phyloP scores from a whole-genome alignment of 2,113 vertebrate species.

The Gila orcuttii region DNA sequence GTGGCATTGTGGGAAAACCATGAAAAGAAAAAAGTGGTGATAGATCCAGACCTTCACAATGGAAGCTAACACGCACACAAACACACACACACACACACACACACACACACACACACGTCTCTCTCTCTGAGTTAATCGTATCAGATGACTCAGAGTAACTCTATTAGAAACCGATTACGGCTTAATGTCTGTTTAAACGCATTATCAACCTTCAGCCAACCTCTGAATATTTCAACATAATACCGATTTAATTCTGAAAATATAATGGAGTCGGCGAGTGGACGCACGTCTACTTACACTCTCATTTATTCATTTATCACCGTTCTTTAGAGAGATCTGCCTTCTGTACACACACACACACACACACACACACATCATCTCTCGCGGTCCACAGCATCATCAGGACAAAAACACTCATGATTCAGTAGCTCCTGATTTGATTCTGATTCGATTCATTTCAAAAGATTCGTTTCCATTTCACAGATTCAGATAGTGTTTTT shows the following conservation, averaged over 20 bases:
- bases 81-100: conserved; percentile 31
- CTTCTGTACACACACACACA: not conserved
- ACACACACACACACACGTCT: conserved; percentile 15
- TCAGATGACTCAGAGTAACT: conserved; percentile 88
- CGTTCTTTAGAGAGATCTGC: not conserved
- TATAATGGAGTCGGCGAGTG: conserved; percentile 84
- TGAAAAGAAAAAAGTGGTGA: not conserved
- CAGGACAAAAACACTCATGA: not conserved
- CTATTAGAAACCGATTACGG: conserved; percentile 92
- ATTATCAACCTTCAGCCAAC: conserved; percentile 94
- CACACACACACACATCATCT: too few relatives aligned
- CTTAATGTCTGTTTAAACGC: conserved; percentile 92
- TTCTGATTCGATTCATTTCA: too few relatives aligned
- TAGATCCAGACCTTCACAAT: not conserved
- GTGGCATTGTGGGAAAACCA: too few relatives aligned
- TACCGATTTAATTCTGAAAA: conserved; percentile 87
- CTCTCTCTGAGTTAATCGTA: conserved; percentile 77
- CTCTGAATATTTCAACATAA: conserved; percentile 97
- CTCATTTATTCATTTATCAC: conserved; percentile 6
- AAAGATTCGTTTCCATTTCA: not conserved
- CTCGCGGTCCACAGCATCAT: not conserved
- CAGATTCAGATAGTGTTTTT: not conserved
- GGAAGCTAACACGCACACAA: conserved; percentile 3
- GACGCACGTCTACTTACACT: conserved; percentile 78
- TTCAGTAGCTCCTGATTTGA: too few relatives aligned